phyloP scores from a whole-genome alignment of 2,113 vertebrate genomes.

The Elephantulus edwardii region DNA sequence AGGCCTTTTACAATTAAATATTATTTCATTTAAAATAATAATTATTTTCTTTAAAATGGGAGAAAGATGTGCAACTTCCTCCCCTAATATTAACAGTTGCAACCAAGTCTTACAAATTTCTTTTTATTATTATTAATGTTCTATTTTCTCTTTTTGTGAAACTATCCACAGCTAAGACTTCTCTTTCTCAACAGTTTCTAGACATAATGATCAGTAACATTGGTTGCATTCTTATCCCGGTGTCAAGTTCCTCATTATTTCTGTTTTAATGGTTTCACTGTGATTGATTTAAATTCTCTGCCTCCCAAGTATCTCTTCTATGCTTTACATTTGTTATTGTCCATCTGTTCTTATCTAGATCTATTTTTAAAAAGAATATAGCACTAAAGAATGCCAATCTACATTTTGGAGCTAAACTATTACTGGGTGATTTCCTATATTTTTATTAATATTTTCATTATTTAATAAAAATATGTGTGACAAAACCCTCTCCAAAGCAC shows the following conservation, averaged over 20 bases:
- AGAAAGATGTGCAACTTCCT: too few relatives aligned
- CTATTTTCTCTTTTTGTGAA: neutral
- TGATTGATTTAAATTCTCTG: neutral
- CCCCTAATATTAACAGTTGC: slow-evolving; percentile 5
- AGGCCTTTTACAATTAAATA: neutral
- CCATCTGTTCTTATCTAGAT: neutral
- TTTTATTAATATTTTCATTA: too few relatives aligned
- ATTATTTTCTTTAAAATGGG: too few relatives aligned
- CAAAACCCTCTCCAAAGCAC: too few relatives aligned
- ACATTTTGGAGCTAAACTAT: neutral
- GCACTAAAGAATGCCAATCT: neutral
- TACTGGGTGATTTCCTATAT: neutral
- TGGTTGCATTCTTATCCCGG: neutral
- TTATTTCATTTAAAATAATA: too few relatives aligned
- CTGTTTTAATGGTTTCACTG: neutral
- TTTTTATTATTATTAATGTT: slow-evolving; percentile 44
- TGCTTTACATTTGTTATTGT: neutral
- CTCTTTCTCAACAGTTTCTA: neutral
- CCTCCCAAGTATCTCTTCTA: neutral
- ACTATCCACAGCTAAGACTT: neutral
- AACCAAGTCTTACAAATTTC: neutral
- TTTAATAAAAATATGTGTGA: too few relatives aligned
- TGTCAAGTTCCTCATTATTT: neutral
- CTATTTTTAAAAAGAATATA: too few relatives aligned
- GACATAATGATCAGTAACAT: neutral